Percentiles rank a stretch among this genome's conserved stretches.
Conservation (phyloP, 1,140 invertebrate genomes). For the Cylas formicarius region DNA sequence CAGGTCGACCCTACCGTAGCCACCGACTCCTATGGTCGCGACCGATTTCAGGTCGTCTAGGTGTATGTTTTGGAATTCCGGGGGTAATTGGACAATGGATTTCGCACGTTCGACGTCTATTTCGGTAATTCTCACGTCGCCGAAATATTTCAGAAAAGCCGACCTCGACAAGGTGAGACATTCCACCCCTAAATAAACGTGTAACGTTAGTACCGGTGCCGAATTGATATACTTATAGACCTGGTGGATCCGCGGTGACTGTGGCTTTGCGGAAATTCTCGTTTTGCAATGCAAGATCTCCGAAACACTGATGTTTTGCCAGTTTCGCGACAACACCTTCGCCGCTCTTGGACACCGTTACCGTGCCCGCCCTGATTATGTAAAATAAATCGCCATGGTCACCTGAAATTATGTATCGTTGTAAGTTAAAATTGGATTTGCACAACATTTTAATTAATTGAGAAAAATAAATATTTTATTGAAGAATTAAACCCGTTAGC, state of each 20-base stretch:
- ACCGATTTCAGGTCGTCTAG: constrained; percentile 72
- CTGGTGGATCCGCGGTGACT: constrained; percentile 75
- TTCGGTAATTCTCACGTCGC: constrained; percentile 33
- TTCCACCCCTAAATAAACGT: constrained; percentile 44
- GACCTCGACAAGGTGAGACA: constrained; percentile 81
- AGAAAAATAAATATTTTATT: constrained; percentile 2
- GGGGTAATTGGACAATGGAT: constrained; percentile 1
- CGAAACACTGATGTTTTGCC: constrained; percentile 69
- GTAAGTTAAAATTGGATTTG: too few species aligned
- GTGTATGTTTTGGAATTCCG: constrained; percentile 57
- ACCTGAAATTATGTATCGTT: constrained; percentile 7
- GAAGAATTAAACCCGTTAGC: too few species aligned
- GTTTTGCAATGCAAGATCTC: constrained; percentile 67
- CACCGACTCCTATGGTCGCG: constrained; percentile 83
- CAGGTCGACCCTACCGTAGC: constrained; percentile 86
- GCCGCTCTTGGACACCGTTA: constrained; percentile 62
- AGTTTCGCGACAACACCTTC: constrained; percentile 53
- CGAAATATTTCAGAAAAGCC: constrained; percentile 41
- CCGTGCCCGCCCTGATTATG: constrained; percentile 85
- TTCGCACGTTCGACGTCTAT: neutral
- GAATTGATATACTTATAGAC: too few species aligned
- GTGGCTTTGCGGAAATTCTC: constrained; percentile 81
- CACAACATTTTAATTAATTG: too few species aligned
- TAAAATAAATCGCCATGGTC: constrained; percentile 92
- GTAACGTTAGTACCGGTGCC: constrained; percentile 46